Base-by-base conservation (phyloP, 2,888 invertebrate species). In the Cataglyphis albicans region DNA sequence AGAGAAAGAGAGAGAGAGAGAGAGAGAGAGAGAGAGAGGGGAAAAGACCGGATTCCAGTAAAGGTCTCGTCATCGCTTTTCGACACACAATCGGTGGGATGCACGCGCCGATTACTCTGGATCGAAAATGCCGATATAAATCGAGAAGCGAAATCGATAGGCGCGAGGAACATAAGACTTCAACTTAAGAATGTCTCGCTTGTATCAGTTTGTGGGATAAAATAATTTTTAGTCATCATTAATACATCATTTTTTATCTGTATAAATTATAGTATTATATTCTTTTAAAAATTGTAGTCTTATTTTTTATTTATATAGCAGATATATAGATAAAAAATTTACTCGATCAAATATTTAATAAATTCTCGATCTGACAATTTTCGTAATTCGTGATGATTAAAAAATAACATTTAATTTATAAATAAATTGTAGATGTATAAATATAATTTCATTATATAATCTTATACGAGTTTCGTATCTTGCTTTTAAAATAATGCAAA, bases 11-110 rank as follows among this genome's bases (percentile, higher is more conserved):
- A 44, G 73, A 86, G 4, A 44, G 73, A 86, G 4, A 44, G 73
- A 86, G 4, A 44, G 73, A 86, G 4, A 44, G 73, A 86, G 12
- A 44, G 15, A 15, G 41, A 15, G 41, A 15, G 82, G 68, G 82
- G 73, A 72, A 73, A 80, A 44, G 64, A 84, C 82, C 64, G 82
- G 84, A 84, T 84, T 84, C 82, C 82, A 75, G 82, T 67, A 68
- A 82, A 75, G 84, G 55, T 68, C 82, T 68, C 82, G 68, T 84
- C 82, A 84, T 82, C 82, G 65, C 52, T 84, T 57, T 63, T 70
- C 74, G 75, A 64, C 82, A 68, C 48, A 84, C 76, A 84, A 80
- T 81, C 41, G 52, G 9, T 41, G 72, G 15, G 52, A 72, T 83
- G 48, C 73, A 63, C 61, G 41, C 57, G 67, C 41, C n/a, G 67